phyloP scores from a whole-genome alignment of 2,888 invertebrate genomes.

The Trichopria drosophilae region DNA sequence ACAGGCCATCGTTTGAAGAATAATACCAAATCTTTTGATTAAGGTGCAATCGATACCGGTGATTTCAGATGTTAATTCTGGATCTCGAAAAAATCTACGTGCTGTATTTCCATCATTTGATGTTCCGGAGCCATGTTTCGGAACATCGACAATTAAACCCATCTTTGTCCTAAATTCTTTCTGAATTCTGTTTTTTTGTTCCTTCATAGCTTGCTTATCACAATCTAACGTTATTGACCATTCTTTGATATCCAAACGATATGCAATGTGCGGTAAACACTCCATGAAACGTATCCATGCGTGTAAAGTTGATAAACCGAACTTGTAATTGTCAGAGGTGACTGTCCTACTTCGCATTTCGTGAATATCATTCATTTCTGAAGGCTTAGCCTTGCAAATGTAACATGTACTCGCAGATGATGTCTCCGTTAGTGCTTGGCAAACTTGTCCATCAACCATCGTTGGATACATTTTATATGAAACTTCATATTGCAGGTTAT shows the following conservation, averaged over 20 bases:
- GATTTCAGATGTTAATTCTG: slow-evolving; percentile 23
- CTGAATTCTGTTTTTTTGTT: slow-evolving; percentile 7
- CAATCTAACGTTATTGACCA: slow-evolving; percentile 3
- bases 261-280: not conserved
- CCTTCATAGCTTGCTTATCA: not conserved
- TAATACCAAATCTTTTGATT: slow-evolving; percentile 24
- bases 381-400: too few species aligned
- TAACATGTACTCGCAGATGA: too few species aligned
- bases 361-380: slow-evolving; percentile 1
- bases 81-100: slow-evolving; percentile 28
- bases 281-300: slow-evolving; percentile 1
- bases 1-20: too few species aligned
- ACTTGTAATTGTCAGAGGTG: slow-evolving; percentile 3
- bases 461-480: too few species aligned
- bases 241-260: slow-evolving; percentile 3
- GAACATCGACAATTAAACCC: too few species aligned
- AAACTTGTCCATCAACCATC: too few species aligned
- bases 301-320: slow-evolving; percentile 4
- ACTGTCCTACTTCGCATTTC: not conserved
- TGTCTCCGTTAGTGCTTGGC: too few species aligned
- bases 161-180: slow-evolving; percentile 6
- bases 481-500: too few species aligned
- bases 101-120: slow-evolving; percentile 32
- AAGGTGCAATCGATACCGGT: slow-evolving; percentile 29
- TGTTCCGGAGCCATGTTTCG: slow-evolving; percentile 21